Conservation (phyloP, 2,113 vertebrate species). For the Columbina picui region DNA sequence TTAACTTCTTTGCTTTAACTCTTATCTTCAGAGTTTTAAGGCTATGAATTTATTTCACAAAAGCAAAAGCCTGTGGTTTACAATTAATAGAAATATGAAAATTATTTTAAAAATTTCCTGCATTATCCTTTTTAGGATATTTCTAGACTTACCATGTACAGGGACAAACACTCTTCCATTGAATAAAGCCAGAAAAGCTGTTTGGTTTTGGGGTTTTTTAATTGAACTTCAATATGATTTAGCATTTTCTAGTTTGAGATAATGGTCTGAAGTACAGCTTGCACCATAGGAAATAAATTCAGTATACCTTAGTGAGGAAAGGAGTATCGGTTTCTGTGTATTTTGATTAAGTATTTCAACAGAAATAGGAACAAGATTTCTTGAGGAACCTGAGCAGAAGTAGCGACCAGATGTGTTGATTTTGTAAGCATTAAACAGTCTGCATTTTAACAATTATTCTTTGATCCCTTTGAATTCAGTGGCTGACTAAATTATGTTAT, state of each 20-base stretch:
- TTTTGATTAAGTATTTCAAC: neutral
- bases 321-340: neutral
- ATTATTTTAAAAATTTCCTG: neutral
- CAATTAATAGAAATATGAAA: neutral
- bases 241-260: neutral
- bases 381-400: neutral
- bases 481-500: neutral
- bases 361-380: neutral
- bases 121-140: neutral
- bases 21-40: neutral
- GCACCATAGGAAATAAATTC: neutral
- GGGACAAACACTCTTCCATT: neutral
- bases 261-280: neutral
- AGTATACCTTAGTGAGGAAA: neutral
- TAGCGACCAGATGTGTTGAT: constrained; percentile 25
- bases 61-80: rapidly evolving
- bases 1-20: constrained; percentile 24
- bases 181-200: neutral
- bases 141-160: neutral
- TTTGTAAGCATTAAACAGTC: neutral
- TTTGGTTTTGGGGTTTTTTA: too few relatives aligned
- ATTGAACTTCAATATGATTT: neutral
- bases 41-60: neutral
- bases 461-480: neutral
- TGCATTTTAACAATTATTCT: neutral